Evolutionary conservation across 2,888 invertebrate genomes (phyloP).

Genomic region (Drosophila maculinotata): DNA sequence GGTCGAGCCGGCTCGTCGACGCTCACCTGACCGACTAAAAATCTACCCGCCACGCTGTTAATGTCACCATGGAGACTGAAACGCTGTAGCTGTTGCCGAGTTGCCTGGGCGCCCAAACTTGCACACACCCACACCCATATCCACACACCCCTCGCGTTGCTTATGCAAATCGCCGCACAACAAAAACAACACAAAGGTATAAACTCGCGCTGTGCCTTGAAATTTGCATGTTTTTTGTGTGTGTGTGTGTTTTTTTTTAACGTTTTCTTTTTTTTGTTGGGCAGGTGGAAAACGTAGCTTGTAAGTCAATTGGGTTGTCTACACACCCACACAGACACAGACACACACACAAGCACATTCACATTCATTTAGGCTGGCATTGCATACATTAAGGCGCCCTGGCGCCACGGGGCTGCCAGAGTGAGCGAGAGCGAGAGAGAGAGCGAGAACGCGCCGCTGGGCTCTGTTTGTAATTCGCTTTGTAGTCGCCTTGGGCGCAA

Average conservation of each 20-base stretch:
- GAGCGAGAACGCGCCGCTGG: conserved; percentile 34
- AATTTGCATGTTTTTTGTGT: conserved; percentile 65
- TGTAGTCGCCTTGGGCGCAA: conserved; percentile 79
- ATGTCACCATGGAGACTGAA: conserved; percentile 73
- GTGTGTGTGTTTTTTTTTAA: too few relatives aligned
- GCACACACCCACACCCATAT: too few relatives aligned
- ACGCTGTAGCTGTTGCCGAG: conserved; percentile 20
- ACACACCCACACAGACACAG: conserved; percentile 20
- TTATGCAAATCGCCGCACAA: conserved; percentile 72
- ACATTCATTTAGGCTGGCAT: conserved; percentile 62
- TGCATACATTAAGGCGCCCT: conserved; percentile 68
- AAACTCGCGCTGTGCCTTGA: conserved; percentile 65
- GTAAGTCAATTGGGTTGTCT: conserved; percentile 66
- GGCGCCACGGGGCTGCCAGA: conserved; percentile 40
- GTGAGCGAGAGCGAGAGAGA: background rate
- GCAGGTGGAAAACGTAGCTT: conserved; percentile 43
- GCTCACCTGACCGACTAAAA: conserved; percentile 65
- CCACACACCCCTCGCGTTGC: conserved; percentile 34
- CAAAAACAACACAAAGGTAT: conserved; percentile 60
- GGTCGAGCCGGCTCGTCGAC: conserved; percentile 47
- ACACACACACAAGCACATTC: conserved; percentile 41
- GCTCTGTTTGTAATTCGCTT: conserved; percentile 73
- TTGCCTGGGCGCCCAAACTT: conserved; percentile 17
- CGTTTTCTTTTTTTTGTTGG: conserved; percentile 15
- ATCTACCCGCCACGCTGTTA: conserved; percentile 49